Evolutionary conservation across 2,888 invertebrate species (phyloP).

Genomic region (Andricus curvator): DNA sequence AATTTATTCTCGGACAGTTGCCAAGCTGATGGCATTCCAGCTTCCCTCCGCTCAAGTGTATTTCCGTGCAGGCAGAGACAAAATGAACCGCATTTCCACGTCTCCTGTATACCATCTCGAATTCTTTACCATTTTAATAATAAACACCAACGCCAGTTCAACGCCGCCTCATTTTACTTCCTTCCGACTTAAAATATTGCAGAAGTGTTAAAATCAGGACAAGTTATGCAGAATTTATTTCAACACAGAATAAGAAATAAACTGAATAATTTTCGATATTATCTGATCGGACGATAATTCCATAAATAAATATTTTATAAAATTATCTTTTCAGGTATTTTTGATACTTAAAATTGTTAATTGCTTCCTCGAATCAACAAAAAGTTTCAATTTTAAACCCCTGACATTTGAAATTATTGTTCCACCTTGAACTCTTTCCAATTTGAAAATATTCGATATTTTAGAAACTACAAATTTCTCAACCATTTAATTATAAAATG

Average conservation of each 20-base stretch:
- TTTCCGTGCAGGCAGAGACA: conserved; percentile 50
- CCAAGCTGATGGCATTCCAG: conserved; percentile 44
- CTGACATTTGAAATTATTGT: too few species aligned
- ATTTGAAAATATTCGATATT: too few species aligned
- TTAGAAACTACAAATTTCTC: too few species aligned
- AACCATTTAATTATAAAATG: too few species aligned
- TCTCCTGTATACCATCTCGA: conserved; percentile 32
- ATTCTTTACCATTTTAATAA: conserved; percentile 29
- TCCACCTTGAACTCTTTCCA: too few species aligned
- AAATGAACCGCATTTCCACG: conserved; percentile 50
- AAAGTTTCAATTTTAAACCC: too few species aligned
- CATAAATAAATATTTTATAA: too few species aligned
- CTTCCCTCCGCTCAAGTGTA: conserved; percentile 45
- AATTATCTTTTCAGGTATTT: too few species aligned
- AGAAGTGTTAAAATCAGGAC: background rate
- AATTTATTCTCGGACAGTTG: conserved; percentile 49
- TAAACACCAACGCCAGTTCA: conserved; percentile 16
- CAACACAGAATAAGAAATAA: background rate
- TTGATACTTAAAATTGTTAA: too few species aligned
- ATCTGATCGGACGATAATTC: too few species aligned
- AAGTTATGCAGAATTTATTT: background rate
- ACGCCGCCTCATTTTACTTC: background rate
- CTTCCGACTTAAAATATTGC: background rate
- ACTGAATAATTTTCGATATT: too few species aligned
- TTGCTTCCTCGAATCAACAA: too few species aligned